phyloP scores from a whole-genome alignment of 2,888 invertebrate species.

The Drosophila trichaetosa region DNA sequence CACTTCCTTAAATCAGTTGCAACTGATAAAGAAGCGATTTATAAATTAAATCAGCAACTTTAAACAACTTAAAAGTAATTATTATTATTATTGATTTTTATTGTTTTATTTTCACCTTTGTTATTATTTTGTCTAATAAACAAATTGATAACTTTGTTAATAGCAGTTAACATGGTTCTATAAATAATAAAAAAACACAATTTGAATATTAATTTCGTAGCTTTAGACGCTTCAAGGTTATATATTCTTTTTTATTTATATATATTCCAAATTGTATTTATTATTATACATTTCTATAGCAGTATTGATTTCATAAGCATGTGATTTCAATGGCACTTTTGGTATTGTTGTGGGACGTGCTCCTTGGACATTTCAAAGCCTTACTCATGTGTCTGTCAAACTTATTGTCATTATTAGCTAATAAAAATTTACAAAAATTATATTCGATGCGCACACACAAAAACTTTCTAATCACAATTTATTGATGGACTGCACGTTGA shows the following conservation, averaged over 20 bases:
- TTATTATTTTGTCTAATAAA: neutral
- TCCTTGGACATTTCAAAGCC: neutral
- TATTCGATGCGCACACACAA: conserved; percentile 39
- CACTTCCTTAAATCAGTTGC: neutral
- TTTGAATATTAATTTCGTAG: neutral
- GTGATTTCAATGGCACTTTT: neutral
- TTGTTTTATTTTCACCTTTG: neutral
- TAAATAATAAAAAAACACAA: neutral
- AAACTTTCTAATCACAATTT: conserved; percentile 73
- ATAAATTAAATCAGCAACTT: neutral
- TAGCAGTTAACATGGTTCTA: neutral
- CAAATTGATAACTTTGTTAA: neutral
- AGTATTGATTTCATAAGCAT: conserved; percentile 12
- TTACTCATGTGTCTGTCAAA: conserved; percentile 12
- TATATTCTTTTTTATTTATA: neutral
- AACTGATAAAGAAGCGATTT: neutral
- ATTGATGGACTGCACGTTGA: conserved; percentile 63
- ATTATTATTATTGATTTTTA: neutral
- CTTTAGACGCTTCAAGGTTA: neutral
- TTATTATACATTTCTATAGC: conserved; percentile 1
- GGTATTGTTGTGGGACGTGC: conserved; percentile 9
- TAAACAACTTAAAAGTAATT: neutral
- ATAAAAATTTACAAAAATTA: conserved; percentile 35
- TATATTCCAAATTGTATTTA: neutral
- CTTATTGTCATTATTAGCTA: conserved; percentile 47